Percentiles rank a stretch among this genome's conserved stretches.
These are phyloP conservation scores for Lophotis ruficrista DNA, from an alignment of 2,113 vertebrate species.

Conservation along the genomic window DNA sequence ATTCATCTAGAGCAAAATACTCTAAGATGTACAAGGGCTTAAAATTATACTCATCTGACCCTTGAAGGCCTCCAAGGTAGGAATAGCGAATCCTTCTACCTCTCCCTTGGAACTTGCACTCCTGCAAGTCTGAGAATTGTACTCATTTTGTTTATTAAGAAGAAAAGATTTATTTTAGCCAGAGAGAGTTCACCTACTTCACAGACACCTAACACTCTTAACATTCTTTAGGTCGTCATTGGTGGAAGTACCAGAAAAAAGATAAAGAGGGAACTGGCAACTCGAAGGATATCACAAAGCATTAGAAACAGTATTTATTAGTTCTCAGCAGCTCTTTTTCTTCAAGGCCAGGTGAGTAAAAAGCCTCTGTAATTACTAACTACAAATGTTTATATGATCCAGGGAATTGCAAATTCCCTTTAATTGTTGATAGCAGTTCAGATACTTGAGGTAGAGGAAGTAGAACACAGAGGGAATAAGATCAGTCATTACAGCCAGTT, in stretches of 20 bases:
- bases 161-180: background rate
- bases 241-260: background rate
- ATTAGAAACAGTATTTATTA: background rate
- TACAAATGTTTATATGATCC: background rate
- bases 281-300: background rate
- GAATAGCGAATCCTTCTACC: fast-evolving
- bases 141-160: background rate
- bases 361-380: background rate
- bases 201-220: background rate
- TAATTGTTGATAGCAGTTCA: background rate
- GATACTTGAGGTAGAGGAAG: background rate
- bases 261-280: background rate
- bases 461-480: background rate
- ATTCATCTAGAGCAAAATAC: background rate
- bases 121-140: background rate
- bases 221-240: background rate
- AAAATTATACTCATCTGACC: background rate
- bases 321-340: background rate
- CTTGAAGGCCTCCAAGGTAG: background rate
- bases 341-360: background rate
- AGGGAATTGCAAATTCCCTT: slow-evolving; percentile 11
- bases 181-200: background rate
- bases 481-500: background rate
- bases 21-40: background rate
- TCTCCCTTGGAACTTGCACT: background rate